These are phyloP conservation scores for Corvus hawaiiensis DNA, from an alignment of 2,113 vertebrate species.

Conservation along the genomic window DNA sequence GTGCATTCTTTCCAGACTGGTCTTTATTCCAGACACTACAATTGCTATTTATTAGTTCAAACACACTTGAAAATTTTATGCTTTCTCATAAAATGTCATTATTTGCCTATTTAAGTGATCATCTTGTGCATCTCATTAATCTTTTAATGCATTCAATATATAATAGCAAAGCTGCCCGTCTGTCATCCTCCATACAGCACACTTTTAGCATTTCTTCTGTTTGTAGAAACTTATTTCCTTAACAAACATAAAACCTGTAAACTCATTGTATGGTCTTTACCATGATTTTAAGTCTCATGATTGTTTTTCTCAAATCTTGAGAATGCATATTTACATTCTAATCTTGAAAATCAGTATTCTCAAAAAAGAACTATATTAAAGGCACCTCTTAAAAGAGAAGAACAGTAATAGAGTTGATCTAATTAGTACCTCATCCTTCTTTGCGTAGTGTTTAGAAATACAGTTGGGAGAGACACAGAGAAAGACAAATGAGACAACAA, in stretches of 20 bases:
- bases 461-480: neutral
- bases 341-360: neutral
- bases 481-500: neutral
- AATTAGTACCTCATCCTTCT: neutral
- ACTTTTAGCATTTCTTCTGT: neutral
- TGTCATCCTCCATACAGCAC: neutral
- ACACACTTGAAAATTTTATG: neutral
- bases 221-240: neutral
- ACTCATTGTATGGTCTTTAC: neutral
- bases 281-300: neutral
- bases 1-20: neutral
- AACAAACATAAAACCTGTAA: neutral
- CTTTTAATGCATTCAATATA: neutral
- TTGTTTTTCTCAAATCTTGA: neutral
- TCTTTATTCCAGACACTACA: neutral
- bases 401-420: neutral
- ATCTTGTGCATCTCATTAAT: neutral
- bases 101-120: neutral
- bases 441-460: neutral
- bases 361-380: neutral
- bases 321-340: neutral
- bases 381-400: neutral
- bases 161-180: neutral
- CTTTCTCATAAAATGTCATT: neutral
- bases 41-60: neutral